Percentiles rank a stretch among this genome's conserved stretches.
phyloP scores from a whole-genome alignment of 2,797 vertebrate genomes.

The Lagorchestes hirsutus region DNA sequence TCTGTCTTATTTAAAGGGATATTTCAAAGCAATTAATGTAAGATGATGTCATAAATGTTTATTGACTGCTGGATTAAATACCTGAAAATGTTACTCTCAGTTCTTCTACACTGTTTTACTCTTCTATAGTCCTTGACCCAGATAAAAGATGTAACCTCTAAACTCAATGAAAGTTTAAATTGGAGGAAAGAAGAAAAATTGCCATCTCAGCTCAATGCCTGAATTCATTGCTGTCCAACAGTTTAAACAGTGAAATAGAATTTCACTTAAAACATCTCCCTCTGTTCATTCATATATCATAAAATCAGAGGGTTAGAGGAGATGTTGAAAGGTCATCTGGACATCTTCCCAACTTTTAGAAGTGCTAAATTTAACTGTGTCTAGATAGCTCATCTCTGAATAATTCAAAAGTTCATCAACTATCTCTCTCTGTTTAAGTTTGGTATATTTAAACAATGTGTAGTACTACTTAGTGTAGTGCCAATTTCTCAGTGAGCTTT shows the following conservation, averaged over 20 bases:
- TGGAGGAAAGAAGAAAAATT: constrained; percentile 36
- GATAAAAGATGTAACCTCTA: constrained; percentile 76
- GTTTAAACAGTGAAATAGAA: constrained; percentile 52
- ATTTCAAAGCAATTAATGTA: constrained; percentile 48
- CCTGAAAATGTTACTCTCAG: constrained; percentile 58
- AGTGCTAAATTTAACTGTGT: neutral
- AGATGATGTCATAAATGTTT: neutral
- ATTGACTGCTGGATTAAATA: neutral
- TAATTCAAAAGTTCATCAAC: neutral
- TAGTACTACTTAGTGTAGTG: neutral
- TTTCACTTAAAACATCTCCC: constrained; percentile 28
- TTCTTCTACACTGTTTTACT: constrained; percentile 46
- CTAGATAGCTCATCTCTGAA: neutral
- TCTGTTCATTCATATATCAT: neutral
- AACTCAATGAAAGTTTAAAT: constrained; percentile 65
- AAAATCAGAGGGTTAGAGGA: neutral
- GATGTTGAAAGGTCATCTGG: constrained; percentile 31
- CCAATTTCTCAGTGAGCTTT: no score
- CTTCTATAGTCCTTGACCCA: constrained; percentile 74
- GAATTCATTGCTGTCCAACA: constrained; percentile 53
- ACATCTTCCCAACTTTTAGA: neutral
- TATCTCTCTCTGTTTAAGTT: neutral
- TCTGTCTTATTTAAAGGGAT: constrained; percentile 33
- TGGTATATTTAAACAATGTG: neutral
- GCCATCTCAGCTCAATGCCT: constrained; percentile 65